phyloP scores from a whole-genome alignment of 1,140 invertebrate genomes.

The Cyclina sinensis region DNA sequence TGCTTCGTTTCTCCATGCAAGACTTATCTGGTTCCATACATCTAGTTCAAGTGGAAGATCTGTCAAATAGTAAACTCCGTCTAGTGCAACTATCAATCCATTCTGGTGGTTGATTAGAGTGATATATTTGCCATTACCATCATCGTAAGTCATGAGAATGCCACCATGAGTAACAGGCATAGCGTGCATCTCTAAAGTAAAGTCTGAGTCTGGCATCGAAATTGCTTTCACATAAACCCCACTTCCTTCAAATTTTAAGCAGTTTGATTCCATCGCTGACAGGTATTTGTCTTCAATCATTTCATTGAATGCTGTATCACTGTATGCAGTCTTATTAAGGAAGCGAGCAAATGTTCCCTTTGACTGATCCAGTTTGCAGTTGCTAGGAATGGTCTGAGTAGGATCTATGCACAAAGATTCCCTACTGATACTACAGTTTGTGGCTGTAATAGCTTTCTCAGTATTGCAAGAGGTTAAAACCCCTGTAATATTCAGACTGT shows the following conservation, averaged over 20 bases:
- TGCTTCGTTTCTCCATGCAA: slow-evolving; percentile 67
- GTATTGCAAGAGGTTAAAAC: slow-evolving; percentile 57
- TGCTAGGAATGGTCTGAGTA: slow-evolving; percentile 1
- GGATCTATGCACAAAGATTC: slow-evolving; percentile 23
- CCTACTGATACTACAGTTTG: slow-evolving; percentile 42
- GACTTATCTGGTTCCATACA: slow-evolving; percentile 71
- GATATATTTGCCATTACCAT: slow-evolving; percentile 38
- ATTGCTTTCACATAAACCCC: slow-evolving; percentile 22
- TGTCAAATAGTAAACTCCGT: slow-evolving; percentile 47
- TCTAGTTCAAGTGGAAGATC: slow-evolving; percentile 60
- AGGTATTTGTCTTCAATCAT: slow-evolving; percentile 43
- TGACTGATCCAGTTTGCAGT: slow-evolving; percentile 42
- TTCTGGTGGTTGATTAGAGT: slow-evolving; percentile 37
- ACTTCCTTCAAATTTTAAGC: slow-evolving; percentile 42
- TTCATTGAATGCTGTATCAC: slow-evolving; percentile 38
- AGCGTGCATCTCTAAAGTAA: slow-evolving; percentile 61
- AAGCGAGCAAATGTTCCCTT: slow-evolving; percentile 14
- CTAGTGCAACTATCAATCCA: slow-evolving; percentile 41
- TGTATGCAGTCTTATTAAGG: slow-evolving; percentile 22
- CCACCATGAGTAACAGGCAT: slow-evolving; percentile 39
- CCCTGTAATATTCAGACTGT: slow-evolving; percentile 21
- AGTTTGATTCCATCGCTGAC: slow-evolving; percentile 55
- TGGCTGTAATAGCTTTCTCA: slow-evolving; percentile 44
- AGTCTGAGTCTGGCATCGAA: slow-evolving; percentile 24
- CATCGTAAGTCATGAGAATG: slow-evolving; percentile 49